Conservation (phyloP, 2,888 invertebrate species). For the Parthenolecanium corni region DNA sequence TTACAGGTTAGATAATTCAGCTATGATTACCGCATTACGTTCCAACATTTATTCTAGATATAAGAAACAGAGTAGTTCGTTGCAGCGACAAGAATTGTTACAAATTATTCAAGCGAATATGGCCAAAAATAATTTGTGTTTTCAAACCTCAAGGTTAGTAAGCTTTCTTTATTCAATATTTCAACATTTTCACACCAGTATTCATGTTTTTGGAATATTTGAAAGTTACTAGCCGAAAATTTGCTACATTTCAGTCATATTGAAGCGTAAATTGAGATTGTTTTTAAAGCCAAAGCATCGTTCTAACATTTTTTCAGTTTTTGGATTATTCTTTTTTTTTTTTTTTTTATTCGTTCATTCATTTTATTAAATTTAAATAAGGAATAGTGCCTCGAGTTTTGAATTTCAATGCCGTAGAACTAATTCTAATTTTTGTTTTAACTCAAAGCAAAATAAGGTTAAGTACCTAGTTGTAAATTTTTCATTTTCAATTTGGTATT, state of each 20-base stretch:
- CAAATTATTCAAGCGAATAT: conserved; percentile 82
- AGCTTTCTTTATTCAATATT: neutral
- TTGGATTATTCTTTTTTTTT: too few species aligned
- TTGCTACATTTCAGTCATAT: too few species aligned
- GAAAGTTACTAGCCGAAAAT: too few species aligned
- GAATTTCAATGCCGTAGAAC: too few species aligned
- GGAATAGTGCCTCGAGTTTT: neutral
- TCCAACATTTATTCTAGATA: conserved; percentile 30
- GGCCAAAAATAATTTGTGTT: conserved; percentile 79
- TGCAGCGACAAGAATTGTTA: conserved; percentile 68
- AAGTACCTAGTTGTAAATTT: too few species aligned
- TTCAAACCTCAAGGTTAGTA: conserved; percentile 63
- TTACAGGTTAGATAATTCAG: conserved; percentile 23
- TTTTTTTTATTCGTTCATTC: too few species aligned
- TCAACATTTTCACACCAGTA: neutral
- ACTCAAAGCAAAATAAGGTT: too few species aligned
- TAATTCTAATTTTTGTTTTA: too few species aligned
- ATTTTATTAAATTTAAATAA: neutral
- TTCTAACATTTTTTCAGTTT: too few species aligned
- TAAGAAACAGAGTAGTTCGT: conserved; percentile 34
- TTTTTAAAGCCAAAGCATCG: too few species aligned
- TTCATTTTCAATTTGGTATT: too few species aligned
- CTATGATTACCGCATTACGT: conserved; percentile 7
- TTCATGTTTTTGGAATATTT: neutral
- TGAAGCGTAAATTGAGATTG: too few species aligned